A percentile compares a stretch with the other conserved stretches of the same genome.
These are phyloP conservation scores for Mus minutoides DNA, from an alignment of 2,797 vertebrate genomes.

Conservation along the genomic window DNA sequence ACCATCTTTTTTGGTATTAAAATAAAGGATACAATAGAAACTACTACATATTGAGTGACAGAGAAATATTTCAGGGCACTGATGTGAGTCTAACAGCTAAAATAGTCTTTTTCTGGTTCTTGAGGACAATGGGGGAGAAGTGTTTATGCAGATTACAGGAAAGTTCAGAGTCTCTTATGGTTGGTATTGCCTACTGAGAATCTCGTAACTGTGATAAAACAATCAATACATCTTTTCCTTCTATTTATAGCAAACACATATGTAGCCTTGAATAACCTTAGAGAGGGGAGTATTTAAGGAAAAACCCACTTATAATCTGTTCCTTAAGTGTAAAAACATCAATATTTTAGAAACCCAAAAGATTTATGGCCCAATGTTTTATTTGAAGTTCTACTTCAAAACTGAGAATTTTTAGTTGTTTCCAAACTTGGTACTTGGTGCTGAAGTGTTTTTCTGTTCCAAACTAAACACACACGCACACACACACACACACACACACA, in stretches of 20 bases:
- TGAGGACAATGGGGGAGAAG: background rate
- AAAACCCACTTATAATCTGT: background rate
- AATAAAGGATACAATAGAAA: background rate
- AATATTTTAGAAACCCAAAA: constrained; percentile 27
- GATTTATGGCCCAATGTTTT: constrained; percentile 53
- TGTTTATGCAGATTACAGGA: background rate
- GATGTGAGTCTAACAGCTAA: background rate
- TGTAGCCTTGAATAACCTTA: background rate
- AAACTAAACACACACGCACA: constrained; percentile 55
- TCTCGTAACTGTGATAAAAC: background rate
- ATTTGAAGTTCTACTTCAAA: constrained; percentile 60
- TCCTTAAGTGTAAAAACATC: constrained; percentile 11
- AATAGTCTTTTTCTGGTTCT: constrained; percentile 9
- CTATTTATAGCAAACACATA: constrained; percentile 26
- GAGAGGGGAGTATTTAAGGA: background rate
- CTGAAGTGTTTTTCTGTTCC: constrained; percentile 55
- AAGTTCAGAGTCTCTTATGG: background rate
- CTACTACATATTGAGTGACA: background rate
- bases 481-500: background rate
- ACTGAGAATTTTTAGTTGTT: constrained; percentile 48
- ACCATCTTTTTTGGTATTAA: background rate
- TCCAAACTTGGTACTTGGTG: constrained; percentile 34
- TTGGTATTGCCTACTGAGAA: background rate
- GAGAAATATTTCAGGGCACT: background rate
- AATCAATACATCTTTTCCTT: background rate